Evolutionary conservation across 2,797 vertebrate species (phyloP).

Genomic region (Synanceia verrucosa): DNA sequence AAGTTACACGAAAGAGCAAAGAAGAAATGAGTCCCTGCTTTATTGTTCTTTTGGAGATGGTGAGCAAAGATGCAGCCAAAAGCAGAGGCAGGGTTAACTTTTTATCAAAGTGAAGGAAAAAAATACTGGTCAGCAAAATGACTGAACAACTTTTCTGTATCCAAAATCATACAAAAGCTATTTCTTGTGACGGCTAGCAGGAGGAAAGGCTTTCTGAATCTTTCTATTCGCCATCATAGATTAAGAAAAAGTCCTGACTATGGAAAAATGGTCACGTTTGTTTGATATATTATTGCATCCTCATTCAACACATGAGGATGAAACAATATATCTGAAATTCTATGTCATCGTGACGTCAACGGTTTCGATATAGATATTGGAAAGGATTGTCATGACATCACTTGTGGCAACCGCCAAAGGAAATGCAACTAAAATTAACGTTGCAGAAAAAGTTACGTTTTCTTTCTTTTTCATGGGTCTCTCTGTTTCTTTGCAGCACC

Average conservation of each 20-base stretch:
- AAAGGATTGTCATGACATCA: too few species aligned
- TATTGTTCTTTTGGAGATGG: background rate
- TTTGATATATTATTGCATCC: background rate
- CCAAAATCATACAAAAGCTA: background rate
- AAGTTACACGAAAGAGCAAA: background rate
- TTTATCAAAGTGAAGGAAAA: background rate
- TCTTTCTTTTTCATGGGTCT: too few species aligned
- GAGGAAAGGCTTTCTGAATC: background rate
- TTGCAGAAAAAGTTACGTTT: too few species aligned
- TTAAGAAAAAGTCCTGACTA: background rate
- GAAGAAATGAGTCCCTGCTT: background rate
- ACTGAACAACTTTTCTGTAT: background rate
- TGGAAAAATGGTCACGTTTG: background rate
- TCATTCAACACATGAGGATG: background rate
- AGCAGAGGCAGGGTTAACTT: background rate
- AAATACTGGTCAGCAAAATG: background rate
- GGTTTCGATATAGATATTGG: too few species aligned
- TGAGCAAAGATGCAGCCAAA: background rate
- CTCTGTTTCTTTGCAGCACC: too few species aligned
- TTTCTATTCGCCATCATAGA: background rate
- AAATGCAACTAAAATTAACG: too few species aligned
- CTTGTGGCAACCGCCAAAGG: too few species aligned
- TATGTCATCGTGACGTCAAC: too few species aligned
- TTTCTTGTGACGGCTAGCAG: background rate
- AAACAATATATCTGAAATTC: too few species aligned